phyloP scores from a whole-genome alignment of 1,140 invertebrate genomes.

The Berghia stephanieae region DNA sequence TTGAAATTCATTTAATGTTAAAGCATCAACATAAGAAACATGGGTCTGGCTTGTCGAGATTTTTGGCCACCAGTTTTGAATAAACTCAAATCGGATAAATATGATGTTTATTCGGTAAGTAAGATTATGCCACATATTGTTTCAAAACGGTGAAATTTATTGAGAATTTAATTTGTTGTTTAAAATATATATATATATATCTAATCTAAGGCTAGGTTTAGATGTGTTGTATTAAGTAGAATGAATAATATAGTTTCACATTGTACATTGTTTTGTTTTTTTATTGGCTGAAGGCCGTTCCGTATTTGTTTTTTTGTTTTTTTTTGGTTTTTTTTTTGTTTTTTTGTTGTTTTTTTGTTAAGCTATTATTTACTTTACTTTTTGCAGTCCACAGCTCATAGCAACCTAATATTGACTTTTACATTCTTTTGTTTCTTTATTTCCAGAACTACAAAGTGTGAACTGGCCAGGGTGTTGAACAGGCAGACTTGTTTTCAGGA shows the following conservation, averaged over 20 bases:
- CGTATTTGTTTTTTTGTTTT: not conserved
- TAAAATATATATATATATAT: not conserved
- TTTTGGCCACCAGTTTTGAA: no score
- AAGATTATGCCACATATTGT: no score
- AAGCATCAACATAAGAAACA: no score
- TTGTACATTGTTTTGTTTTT: not conserved
- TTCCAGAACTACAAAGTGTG: constrained; percentile 65
- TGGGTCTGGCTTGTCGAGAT: no score
- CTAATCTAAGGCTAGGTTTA: not conserved
- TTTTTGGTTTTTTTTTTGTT: not conserved
- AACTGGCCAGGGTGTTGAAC: constrained; percentile 66
- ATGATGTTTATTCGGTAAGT: no score
- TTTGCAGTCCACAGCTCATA: no score
- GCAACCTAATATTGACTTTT: not conserved
- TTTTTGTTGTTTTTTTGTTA: not conserved
- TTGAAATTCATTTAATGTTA: no score
- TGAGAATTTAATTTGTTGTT: not conserved
- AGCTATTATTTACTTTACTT: no score
- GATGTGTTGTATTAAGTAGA: not conserved
- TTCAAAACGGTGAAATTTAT: no score
- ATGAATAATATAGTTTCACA: not conserved
- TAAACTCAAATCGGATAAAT: no score
- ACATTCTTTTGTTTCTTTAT: not conserved
- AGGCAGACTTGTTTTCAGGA: constrained; percentile 63
- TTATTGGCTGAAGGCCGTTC: no score